Percentiles rank a stretch among this genome's conserved stretches.
Conservation (phyloP, 2,113 vertebrate genomes). For the Arizona elegans region DNA sequence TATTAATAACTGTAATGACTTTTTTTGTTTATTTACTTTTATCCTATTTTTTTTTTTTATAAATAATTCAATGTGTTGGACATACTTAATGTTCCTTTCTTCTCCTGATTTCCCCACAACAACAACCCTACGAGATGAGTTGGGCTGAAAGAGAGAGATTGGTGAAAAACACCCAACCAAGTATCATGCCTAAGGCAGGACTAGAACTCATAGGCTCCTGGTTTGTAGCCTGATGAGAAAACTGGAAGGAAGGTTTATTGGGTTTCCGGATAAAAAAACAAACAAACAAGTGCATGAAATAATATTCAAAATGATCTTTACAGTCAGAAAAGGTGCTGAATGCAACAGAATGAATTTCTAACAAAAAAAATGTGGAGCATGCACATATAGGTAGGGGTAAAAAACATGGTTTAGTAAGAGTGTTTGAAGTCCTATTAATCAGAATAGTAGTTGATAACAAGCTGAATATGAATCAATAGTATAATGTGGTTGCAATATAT, state of each 20-base stretch:
- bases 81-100: neutral
- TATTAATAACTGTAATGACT: neutral
- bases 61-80: neutral
- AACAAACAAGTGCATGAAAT: neutral
- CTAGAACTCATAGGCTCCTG: neutral
- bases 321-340: neutral
- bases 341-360: neutral
- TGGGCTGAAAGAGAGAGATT: neutral
- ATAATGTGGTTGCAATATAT: neutral
- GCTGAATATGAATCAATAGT: neutral
- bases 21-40: neutral
- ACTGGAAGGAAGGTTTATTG: neutral
- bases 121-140: neutral
- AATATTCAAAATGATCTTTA: neutral
- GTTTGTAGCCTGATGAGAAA: neutral
- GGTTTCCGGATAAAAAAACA: neutral
- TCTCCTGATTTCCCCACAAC: neutral
- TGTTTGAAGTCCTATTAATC: neutral
- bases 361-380: neutral
- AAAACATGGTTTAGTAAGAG: neutral
- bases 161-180: neutral
- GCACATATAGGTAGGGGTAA: neutral
- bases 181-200: neutral
- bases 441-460: neutral
- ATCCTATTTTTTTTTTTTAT: neutral